These are phyloP conservation scores for Tragelaphus buxtoni DNA, from an alignment of 2,113 vertebrate genomes.

Conservation along the genomic window DNA sequence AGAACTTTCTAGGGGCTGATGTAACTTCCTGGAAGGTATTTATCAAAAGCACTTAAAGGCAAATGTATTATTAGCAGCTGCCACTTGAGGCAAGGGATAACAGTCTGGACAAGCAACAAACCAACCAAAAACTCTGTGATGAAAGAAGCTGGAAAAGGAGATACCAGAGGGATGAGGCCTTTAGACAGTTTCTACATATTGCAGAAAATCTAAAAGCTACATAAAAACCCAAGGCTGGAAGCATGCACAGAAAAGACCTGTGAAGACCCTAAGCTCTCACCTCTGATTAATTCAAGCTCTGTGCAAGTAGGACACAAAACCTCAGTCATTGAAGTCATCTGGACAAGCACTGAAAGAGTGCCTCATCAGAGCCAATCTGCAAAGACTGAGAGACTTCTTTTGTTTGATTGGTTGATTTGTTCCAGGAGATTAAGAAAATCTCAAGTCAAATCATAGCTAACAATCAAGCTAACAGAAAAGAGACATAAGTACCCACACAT, in stretches of 20 bases:
- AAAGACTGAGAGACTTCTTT: not conserved
- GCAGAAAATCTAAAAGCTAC: not conserved
- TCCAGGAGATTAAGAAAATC: not conserved
- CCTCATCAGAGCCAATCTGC: not conserved
- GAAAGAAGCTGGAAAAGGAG: not conserved
- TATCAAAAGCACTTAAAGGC: not conserved
- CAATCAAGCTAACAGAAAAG: not conserved
- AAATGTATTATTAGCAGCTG: not conserved
- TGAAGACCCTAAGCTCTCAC: not conserved
- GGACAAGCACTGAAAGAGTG: not conserved
- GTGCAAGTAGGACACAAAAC: not conserved
- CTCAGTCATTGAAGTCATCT: not conserved
- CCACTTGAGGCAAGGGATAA: not conserved
- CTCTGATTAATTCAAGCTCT: not conserved
- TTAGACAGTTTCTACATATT: not conserved
- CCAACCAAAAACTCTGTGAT: not conserved
- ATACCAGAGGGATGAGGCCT: not conserved
- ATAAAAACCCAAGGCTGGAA: not conserved
- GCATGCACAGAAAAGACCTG: not conserved
- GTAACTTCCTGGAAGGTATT: not conserved
- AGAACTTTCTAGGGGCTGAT: not conserved
- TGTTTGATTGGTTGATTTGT: not conserved
- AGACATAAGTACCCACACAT: not conserved
- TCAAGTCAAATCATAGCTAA: not conserved
- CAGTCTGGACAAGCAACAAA: not conserved